Evolutionary conservation across 2,797 vertebrate species (phyloP), one percentile per base, ranked within the genome.

Genomic region (Yasuhikotakia modesta): DNA sequence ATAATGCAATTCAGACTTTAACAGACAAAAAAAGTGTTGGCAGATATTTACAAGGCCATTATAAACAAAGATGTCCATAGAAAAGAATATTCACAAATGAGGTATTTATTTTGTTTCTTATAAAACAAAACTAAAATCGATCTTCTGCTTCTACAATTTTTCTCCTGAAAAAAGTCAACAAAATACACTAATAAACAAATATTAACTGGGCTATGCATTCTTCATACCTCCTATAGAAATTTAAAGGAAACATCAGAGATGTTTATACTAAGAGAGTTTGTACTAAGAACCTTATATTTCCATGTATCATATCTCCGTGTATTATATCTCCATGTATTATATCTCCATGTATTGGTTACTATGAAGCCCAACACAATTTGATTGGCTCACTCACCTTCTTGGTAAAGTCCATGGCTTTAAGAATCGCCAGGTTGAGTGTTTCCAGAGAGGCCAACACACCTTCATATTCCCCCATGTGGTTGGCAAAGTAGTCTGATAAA

Each of bases 341-440:
- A n/a, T n/a, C n/a, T n/a, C n/a, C n/a, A 50, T 17, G 8, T 3
- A 50, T 4, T 16, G 46, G 8, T 17, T 12, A 48, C 2, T 50
- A 8, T 30, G 27, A 35, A 63, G 0, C 11, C 1, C 48, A 50
- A 35, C 60, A 35, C 7, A 35, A 27, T 63, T 76, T 57, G 53
- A 27, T 16, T 46, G 45, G 24, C 48, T 66, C 0, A 60, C 94
- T 88, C 84, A 98, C 97, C 94, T 95, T 90, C 85, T 99, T 99
- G 86, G 97, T 99, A 88, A 98, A 98, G 89, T 96, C 97, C 97
- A 99, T 99, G 45, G 97, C 97, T 92, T 97, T 98, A 83, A 99
- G 94, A 83, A 99, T 97, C 32, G 97, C 98, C 68, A 98, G 95
- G 86, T 99, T 99, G 87, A 99, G 94, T 0, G 93, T 96, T 88